These are phyloP conservation scores for Diplogasteroides magnus DNA, from an alignment of 1,140 invertebrate species.

Conservation along the genomic window DNA sequence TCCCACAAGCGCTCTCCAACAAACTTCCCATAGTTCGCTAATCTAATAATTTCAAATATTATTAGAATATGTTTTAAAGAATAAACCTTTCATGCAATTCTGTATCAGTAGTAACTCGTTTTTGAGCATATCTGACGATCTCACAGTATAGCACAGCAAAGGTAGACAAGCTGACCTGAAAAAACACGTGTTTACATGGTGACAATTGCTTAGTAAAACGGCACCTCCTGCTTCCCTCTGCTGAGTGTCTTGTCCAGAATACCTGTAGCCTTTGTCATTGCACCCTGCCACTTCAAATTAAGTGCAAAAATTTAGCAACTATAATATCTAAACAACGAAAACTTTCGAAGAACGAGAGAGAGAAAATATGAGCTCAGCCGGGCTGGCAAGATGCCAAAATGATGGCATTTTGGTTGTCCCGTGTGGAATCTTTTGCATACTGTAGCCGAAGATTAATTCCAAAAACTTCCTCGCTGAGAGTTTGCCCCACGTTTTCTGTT, in stretches of 20 bases:
- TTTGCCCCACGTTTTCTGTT: too few species aligned
- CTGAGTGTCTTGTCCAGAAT: constrained; percentile 86
- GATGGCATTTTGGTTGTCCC: neutral
- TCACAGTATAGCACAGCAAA: constrained; percentile 94
- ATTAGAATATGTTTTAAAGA: neutral
- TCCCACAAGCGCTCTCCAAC: constrained; percentile 88
- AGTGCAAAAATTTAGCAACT: too few species aligned
- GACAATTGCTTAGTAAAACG: constrained; percentile 10
- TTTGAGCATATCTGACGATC: constrained; percentile 95
- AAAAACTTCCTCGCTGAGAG: too few species aligned
- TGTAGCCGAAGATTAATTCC: neutral
- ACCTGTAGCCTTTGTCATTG: constrained; percentile 48
- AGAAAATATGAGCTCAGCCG: neutral
- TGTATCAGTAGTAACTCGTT: constrained; percentile 83
- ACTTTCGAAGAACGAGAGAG: neutral
- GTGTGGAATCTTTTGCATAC: neutral
- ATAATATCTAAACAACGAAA: neutral
- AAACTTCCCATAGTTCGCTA: constrained; percentile 86
- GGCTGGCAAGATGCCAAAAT: too few species aligned
- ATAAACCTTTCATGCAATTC: constrained; percentile 84
- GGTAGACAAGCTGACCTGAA: constrained; percentile 71
- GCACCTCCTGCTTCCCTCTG: constrained; percentile 83
- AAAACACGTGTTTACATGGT: constrained; percentile 19
- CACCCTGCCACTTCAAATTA: neutral
- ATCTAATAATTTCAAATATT: constrained; percentile 61